Base-by-base conservation (phyloP, 2,888 invertebrate genomes). In the Agonopterix subpropinquella region DNA sequence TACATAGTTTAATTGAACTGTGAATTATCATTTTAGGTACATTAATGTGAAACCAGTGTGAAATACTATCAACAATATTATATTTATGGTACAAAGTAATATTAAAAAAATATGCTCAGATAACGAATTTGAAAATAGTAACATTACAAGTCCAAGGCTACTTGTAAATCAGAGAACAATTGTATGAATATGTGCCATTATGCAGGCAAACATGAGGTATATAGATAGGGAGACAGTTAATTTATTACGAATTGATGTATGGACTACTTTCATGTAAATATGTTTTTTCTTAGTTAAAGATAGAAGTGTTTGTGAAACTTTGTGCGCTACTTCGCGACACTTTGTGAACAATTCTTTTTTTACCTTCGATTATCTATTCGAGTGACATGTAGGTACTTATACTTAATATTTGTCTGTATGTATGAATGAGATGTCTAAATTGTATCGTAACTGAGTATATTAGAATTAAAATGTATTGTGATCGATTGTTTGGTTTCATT, bases 11-110 rank as follows among this genome's bases (percentile, higher is more conserved):
- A 45, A 36, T 10, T 9, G 10, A 11, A 45, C 36, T 45, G 45
- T 39, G n/a, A 11, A 13, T n/a, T 35, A 44, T 8, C 28, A 10
- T 2, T 28, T 35, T 10, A 44, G n/a, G 9, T 44, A 28, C 9
- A 8, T 28, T 44, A 28, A 28, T 28, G 28, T 28, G 28, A 28
- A 18, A 35, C 15, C 11, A 36, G 10, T 45, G 36, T 37, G 28
- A 45, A 11, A 11, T 10, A 5, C 11, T 11, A 8, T 36, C 9
- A 11, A 13, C 39, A 45, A 48, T 52, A 43, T 44, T 63, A 55
- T 64, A 62, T 58, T 59, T 64, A 78, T 75, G 80, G 83, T 84
- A 83, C 83, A 84, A 84, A 83, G 63, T 81, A 80, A 76, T 69
- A 60, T 65, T 73, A 68, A 60, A 59, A 60, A 59, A 55, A 45